Base-by-base conservation (phyloP, 2,797 vertebrate genomes). In the Urocyon cinereoargenteus region DNA sequence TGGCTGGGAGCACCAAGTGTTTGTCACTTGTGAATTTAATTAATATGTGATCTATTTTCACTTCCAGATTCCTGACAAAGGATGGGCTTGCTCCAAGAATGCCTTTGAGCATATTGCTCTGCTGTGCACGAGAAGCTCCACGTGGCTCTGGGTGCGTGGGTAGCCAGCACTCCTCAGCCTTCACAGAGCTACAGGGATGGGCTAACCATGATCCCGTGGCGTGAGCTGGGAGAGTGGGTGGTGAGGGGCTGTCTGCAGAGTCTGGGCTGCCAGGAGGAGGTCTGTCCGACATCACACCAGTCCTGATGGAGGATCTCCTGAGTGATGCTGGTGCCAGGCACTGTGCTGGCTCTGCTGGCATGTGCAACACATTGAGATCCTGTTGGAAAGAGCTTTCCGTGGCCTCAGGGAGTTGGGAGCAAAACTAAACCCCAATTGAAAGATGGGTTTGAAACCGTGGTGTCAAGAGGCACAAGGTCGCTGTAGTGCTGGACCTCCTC, bases 341-440 rank as follows among this genome's bases (percentile, higher is more conserved):
- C 45, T 6, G 4, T 22, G 28, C 6, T 26, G 24, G 40, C 40
- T 31, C 73, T 28, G 18, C 24, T 2, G 49, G 75, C 10, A 7
- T 4, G 15, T 0, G 24, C 0, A 2, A n/a, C 16, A 12, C 18
- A 0, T 3, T 18, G 1, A 4, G 5, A 3, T 22, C 6, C 34
- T 13, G 6, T 28, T 49, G 45, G 59, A 49, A 90, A 53, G 68
- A 75, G 4, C 24, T 6, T 1, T 14, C 9, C 34, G 4, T 19
- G 6, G 15, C 28, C 34, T 55, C 7, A 13, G 40, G 28, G 66
- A 15, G 57, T 2, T 1, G 22, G 12, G 16, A 66, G 36, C n/a
- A 34, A 66, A 83, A 34, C 2, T 0, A 14, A 53, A 40, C 15
- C 19, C 8, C 0, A 1, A 12, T 18, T 2, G 70, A 6, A 40